These are phyloP conservation scores for Lindbergichthys nudifrons DNA, from an alignment of 2,797 vertebrate genomes.

Conservation along the genomic window DNA sequence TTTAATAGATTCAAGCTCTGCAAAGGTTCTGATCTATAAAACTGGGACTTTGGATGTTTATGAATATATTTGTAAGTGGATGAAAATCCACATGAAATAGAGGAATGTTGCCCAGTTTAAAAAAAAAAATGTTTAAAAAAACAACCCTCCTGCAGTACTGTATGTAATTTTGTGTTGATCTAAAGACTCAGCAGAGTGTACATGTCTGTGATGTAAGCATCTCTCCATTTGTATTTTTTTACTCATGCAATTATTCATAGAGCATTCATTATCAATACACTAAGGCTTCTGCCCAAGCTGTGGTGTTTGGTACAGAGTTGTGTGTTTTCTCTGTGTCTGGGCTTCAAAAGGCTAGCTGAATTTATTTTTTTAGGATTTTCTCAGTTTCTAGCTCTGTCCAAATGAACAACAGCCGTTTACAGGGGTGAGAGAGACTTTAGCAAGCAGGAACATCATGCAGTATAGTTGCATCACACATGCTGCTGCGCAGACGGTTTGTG, in stretches of 20 bases:
- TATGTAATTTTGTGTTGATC: constrained; percentile 74
- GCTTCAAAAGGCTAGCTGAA: constrained; percentile 1
- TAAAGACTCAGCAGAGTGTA: constrained; percentile 64
- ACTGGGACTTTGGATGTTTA: constrained; percentile 41
- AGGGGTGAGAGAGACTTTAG: constrained; percentile 7
- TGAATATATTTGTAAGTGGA: constrained; percentile 51
- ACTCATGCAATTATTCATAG: constrained; percentile 75
- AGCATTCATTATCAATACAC: constrained; percentile 72
- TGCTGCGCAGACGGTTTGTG: background rate
- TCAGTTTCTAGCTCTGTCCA: background rate
- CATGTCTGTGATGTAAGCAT: constrained; percentile 76
- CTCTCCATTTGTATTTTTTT: constrained; percentile 79
- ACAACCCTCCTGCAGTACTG: constrained; percentile 62
- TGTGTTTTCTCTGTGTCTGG: constrained; percentile 10
- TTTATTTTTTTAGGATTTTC: background rate
- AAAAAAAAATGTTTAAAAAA: constrained; percentile 48
- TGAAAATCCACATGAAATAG: constrained; percentile 45
- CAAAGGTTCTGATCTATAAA: constrained; percentile 45
- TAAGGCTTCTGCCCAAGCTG: constrained; percentile 61
- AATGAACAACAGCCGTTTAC: background rate
- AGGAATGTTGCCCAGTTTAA: constrained; percentile 59
- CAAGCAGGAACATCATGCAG: background rate
- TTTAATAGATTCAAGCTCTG: constrained; percentile 47
- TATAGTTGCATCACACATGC: constrained; percentile 12
- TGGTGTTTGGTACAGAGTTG: constrained; percentile 50